Conservation (phyloP, 2,888 invertebrate species). For the Geotrupes spiniger region DNA sequence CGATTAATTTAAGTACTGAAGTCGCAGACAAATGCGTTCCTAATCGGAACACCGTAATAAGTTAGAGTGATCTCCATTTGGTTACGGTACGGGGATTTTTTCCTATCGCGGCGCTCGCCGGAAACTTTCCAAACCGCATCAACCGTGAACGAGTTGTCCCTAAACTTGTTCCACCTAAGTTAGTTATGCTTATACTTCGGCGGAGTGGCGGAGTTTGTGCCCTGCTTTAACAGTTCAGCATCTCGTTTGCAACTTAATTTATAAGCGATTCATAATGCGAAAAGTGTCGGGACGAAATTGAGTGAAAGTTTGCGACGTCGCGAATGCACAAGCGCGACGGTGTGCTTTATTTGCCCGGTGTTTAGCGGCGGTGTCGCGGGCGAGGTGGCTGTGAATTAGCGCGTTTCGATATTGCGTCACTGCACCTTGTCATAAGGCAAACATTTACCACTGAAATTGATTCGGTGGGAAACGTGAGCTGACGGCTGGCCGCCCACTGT, state of each 20-base stretch:
- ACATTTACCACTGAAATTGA: slow-evolving; percentile 9
- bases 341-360: slow-evolving; percentile 29
- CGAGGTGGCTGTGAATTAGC: slow-evolving; percentile 23
- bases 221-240: slow-evolving; percentile 38
- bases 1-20: no score
- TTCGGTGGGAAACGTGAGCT: not conserved
- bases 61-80: no score
- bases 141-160: slow-evolving; percentile 30
- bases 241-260: slow-evolving; percentile 46
- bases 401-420: slow-evolving; percentile 16
- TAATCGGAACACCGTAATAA: no score
- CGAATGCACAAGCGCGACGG: slow-evolving; percentile 31
- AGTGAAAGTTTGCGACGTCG: slow-evolving; percentile 44
- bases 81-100: no score
- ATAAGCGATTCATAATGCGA: slow-evolving; percentile 49
- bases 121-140: slow-evolving; percentile 16
- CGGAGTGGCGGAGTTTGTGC: slow-evolving; percentile 30
- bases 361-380: slow-evolving; percentile 30
- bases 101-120: no score
- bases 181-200: slow-evolving; percentile 37
- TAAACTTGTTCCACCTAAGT: slow-evolving; percentile 33
- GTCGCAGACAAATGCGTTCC: no score
- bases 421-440: slow-evolving; percentile 18
- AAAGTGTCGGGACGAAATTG: slow-evolving; percentile 47
- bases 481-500: no score